Evolutionary conservation across 2,888 invertebrate genomes (phyloP), one percentile per base, ranked within the genome.

Genomic region (Plebejus anna): DNA sequence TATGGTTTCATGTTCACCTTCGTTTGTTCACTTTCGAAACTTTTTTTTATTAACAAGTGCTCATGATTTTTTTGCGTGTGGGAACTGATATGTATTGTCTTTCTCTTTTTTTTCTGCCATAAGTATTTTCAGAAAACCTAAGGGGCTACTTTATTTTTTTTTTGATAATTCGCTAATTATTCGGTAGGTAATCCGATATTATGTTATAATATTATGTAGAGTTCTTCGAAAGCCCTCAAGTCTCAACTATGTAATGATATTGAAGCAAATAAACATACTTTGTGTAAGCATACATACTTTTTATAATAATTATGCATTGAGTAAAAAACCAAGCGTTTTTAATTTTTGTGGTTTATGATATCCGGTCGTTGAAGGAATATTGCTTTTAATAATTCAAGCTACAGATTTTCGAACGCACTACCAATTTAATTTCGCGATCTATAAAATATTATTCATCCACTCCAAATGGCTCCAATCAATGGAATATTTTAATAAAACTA

Each of bases 1-100:
- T 83, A 82, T 83, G 84, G 84, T 85, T 85, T 86, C 87, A 85
- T 80, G 87, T 83, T 90, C 82, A 86, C 88, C 85, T 86, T 86
- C 86, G 79, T 75, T 13, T 83, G 83, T 87, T 88, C 85, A 88
- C 88, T 90, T 89, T 89, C 88, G 86, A 87, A 82, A 83, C 83
- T 76, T 81, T 83, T 83, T 86, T 86, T 86, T 80, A 80, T 76
- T 79, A 70, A 22, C 76, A 72, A 66, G 66, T 66, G 47, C 57
- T 28, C 42, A 59, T 59, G 57, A 75, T 66, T 66, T 66, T 61
- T 73, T 22, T 47, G 1, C 22, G 22, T 4, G 22, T 28, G 28
- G 32, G 13, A 73, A 73, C 47, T 22, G 6, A 73, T 55, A 13
- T 13, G 28, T 73, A 11, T 42, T 42, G 22, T 42, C 47, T 13